Conservation (phyloP, 2,888 invertebrate genomes). For the Pheosia gnoma region DNA sequence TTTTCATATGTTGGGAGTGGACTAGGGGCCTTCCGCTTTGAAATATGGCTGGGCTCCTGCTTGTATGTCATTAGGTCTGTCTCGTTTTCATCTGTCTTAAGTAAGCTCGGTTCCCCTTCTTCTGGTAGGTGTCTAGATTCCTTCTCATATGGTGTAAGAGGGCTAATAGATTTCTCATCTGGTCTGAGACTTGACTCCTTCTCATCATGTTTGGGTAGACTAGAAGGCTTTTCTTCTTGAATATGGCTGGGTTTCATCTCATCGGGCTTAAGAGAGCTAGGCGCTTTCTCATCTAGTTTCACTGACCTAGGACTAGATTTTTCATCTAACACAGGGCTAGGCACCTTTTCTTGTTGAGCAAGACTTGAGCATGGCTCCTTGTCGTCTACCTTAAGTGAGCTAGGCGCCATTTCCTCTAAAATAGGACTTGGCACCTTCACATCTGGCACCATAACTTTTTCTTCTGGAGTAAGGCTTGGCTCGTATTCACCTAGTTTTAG, state of each 20-base stretch:
- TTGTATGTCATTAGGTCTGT: background rate
- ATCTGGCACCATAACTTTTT: background rate
- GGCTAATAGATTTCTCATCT: conserved; percentile 11
- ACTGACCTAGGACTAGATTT: background rate
- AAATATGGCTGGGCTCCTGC: background rate
- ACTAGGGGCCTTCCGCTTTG: conserved; percentile 7
- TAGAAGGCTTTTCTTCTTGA: conserved; percentile 9
- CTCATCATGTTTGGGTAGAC: conserved; percentile 3
- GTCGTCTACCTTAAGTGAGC: conserved; percentile 14
- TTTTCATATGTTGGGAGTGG: conserved; percentile 5
- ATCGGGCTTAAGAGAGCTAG: conserved; percentile 10
- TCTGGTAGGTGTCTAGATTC: conserved; percentile 10
- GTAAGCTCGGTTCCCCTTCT: conserved; percentile 10
- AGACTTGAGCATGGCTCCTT: conserved; percentile 10
- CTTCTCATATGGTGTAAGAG: conserved; percentile 7
- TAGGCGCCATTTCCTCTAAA: conserved; percentile 8
- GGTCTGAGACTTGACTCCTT: conserved; percentile 15
- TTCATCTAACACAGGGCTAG: conserved; percentile 11
- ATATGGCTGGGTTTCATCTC: conserved; percentile 5
- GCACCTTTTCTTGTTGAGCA: background rate
- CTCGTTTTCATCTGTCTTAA: conserved; percentile 8
- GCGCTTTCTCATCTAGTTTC: conserved; percentile 6
- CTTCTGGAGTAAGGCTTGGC: too few species aligned
- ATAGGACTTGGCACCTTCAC: conserved; percentile 10
- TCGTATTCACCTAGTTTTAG: too few species aligned